phyloP scores from a whole-genome alignment of 2,113 vertebrate species.

The Irena cyanogastra region DNA sequence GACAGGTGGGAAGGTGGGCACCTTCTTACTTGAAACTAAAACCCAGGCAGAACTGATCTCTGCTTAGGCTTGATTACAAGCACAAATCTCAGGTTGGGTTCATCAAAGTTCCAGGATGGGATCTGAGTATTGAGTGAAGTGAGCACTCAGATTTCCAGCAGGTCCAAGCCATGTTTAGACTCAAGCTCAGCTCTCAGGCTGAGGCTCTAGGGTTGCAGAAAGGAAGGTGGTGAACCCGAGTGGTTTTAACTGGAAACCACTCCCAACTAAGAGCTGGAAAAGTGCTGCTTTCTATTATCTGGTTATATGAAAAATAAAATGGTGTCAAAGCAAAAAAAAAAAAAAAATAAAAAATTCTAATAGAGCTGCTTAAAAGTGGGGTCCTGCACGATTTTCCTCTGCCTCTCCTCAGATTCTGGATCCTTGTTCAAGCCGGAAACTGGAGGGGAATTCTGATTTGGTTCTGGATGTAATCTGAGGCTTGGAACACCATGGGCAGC shows the following conservation, averaged over 20 bases:
- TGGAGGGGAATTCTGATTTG: neutral
- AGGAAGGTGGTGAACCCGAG: neutral
- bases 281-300: neutral
- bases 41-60: neutral
- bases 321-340: neutral
- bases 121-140: neutral
- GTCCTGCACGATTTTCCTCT: neutral
- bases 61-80: constrained; percentile 6
- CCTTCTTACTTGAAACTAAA: neutral
- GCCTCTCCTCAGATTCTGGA: neutral
- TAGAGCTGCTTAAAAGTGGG: neutral
- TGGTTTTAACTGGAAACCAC: neutral
- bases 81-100: constrained; percentile 7
- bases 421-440: neutral
- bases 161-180: neutral
- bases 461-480: neutral
- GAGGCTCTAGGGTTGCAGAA: neutral
- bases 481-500: accelerated
- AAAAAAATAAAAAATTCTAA: neutral
- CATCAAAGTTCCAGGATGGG: neutral
- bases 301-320: neutral
- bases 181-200: neutral
- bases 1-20: neutral
- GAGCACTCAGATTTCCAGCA: neutral
- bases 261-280: neutral